Evolutionary conservation across 2,797 vertebrate genomes (phyloP), one percentile per base, ranked within the genome.

Genomic region (Premnoplex brunnescens): DNA sequence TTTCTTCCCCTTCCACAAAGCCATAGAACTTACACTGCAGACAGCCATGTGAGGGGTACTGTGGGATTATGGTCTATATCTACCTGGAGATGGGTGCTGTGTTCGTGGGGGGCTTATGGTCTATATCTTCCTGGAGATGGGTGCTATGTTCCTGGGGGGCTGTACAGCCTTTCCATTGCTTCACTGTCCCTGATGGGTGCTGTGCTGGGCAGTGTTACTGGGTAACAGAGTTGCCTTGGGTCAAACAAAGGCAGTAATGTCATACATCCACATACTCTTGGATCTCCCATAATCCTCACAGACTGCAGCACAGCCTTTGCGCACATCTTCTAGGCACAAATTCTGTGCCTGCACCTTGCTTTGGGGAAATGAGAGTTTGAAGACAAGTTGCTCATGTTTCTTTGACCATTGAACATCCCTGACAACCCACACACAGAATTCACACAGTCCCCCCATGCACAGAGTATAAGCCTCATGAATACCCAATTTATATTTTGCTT

Each of bases 271-370:
- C 7, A 32, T 71, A 44, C 28, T 84, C 46, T 48, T 37, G 9
- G 34, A 88, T 34, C 26, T 91, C 37, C 37, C 9, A 5, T 3
- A n/a, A 44, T 7, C 22, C 68, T 48, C 3, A 1, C 0, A 43
- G 58, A 59, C 62, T 87, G 46, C 37, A 62, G 37, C 46, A 78
- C 39, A 46, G 26, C 30, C 27, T 66, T 58, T 58, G 8, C 58
- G 43, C 18, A 32, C 7, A 14, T 13, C 37, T 80, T 48, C 59
- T 32, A 63, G 51, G 36, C 63, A 59, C 41, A 59, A 34, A 26
- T 72, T 81, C 27, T 34, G 15, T 51, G 52, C 23, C 46, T 59
- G 16, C 30, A n/a, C 20, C 59, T 84, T 76, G n/a, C 69, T 74
- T 37, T 71, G 27, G 41, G 41, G 41, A 69, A 69, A 34, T 30